phyloP scores from a whole-genome alignment of 2,797 vertebrate species.

The Apogon talboti region DNA sequence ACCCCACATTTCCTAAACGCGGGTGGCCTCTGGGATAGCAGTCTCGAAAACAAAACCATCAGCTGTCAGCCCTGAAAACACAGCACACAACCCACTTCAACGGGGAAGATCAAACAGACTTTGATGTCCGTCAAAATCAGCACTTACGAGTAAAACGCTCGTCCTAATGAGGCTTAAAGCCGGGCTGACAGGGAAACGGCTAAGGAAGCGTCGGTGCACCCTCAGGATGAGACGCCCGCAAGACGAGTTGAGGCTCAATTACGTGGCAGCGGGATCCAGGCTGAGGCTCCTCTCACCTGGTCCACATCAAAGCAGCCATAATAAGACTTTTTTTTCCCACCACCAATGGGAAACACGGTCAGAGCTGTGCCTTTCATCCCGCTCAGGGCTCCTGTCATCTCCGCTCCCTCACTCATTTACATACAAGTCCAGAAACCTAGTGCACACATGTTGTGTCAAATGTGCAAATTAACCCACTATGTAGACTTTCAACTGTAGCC shows the following conservation, averaged over 20 bases:
- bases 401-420: conserved; percentile 7
- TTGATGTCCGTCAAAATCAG: conserved; percentile 65
- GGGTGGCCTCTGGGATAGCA: conserved; percentile 32
- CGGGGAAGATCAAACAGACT: conserved; percentile 54
- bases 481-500: conserved; percentile 23
- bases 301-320: conserved; percentile 66
- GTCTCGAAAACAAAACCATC: conserved; percentile 50
- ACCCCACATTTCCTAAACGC: neutral
- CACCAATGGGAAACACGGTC: conserved; percentile 43
- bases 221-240: conserved; percentile 31
- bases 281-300: conserved; percentile 54
- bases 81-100: conserved; percentile 37
- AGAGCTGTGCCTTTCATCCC: conserved; percentile 43
- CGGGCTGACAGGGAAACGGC: conserved; percentile 26
- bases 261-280: conserved; percentile 41
- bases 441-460: conserved; percentile 7
- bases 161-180: conserved; percentile 57
- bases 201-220: conserved; percentile 40
- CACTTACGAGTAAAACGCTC: conserved; percentile 40
- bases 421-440: conserved; percentile 5
- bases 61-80: conserved; percentile 21
- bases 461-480: conserved; percentile 29
- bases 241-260: conserved; percentile 52
- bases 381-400: conserved; percentile 15
- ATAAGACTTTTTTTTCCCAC: conserved; percentile 1